phyloP scores from a whole-genome alignment of 2,888 invertebrate species.

The Aspidiotus destructor region DNA sequence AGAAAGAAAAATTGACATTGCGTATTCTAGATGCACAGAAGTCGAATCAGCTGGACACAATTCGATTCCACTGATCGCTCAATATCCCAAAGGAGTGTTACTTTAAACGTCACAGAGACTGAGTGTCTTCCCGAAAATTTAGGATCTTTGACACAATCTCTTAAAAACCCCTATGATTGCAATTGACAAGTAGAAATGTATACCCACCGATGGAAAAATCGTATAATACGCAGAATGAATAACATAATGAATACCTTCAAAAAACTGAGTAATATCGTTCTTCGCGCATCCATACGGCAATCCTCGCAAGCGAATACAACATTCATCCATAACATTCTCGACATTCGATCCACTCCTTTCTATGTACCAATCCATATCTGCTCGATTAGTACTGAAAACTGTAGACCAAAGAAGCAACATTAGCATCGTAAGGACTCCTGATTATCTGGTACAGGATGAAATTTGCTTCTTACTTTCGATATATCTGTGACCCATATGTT shows the following conservation, averaged over 20 bases:
- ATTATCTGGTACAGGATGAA: background rate
- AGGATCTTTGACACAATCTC: too few relatives aligned
- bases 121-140: too few relatives aligned
- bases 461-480: constrained; percentile 57
- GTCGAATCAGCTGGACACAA: too few relatives aligned
- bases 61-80: too few relatives aligned
- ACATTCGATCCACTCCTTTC: constrained; percentile 60
- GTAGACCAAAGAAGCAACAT: constrained; percentile 36
- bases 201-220: too few relatives aligned
- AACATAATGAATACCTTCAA: constrained; percentile 61
- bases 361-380: constrained; percentile 86
- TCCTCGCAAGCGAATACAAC: constrained; percentile 80
- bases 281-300: constrained; percentile 91
- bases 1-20: background rate
- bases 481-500: constrained; percentile 84
- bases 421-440: background rate
- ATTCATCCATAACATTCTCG: constrained; percentile 58
- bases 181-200: too few relatives aligned
- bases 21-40: too few relatives aligned
- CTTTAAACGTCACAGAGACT: too few relatives aligned
- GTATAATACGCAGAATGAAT: too few relatives aligned
- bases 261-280: constrained; percentile 89
- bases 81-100: too few relatives aligned
- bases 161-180: too few relatives aligned
- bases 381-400: constrained; percentile 79